phyloP scores from a whole-genome alignment of 2,888 invertebrate species.

The Synanthedon andrenaeformis region DNA sequence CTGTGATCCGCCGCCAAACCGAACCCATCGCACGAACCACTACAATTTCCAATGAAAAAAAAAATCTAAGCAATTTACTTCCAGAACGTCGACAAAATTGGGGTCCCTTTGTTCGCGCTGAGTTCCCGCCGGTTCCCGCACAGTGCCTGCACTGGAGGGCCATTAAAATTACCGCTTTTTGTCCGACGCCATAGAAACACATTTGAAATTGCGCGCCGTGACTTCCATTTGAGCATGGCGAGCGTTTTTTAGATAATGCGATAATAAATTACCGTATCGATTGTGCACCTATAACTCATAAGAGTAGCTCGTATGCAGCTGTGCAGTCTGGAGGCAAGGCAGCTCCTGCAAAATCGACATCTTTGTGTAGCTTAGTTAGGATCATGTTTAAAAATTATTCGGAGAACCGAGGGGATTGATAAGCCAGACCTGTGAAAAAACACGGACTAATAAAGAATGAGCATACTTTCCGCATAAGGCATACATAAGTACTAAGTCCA shows the following conservation, averaged over 20 bases:
- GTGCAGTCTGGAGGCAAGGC: neutral
- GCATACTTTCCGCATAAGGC: too few species aligned
- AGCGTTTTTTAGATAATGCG: constrained; percentile 10
- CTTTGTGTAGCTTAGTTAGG: too few species aligned
- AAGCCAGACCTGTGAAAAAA: too few species aligned
- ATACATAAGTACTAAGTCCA: too few species aligned
- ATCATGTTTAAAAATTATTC: too few species aligned
- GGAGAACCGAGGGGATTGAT: too few species aligned
- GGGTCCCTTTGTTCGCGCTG: constrained; percentile 29
- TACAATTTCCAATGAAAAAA: constrained; percentile 18
- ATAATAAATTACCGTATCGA: constrained; percentile 10
- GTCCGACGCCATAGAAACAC: constrained; percentile 20
- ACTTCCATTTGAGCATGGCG: neutral
- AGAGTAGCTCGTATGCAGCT: neutral
- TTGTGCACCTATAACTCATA: neutral
- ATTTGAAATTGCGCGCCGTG: neutral
- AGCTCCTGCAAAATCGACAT: too few species aligned
- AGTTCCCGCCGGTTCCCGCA: constrained; percentile 4
- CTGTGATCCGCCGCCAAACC: neutral
- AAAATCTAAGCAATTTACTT: constrained; percentile 30
- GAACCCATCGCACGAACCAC: neutral
- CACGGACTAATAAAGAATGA: too few species aligned
- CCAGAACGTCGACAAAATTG: constrained; percentile 10
- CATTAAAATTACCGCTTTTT: constrained; percentile 34
- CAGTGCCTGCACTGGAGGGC: constrained; percentile 13